Evolutionary conservation across 2,113 vertebrate species (phyloP), one percentile per base, ranked within the genome.

Genomic region (Halcyon malimbica): DNA sequence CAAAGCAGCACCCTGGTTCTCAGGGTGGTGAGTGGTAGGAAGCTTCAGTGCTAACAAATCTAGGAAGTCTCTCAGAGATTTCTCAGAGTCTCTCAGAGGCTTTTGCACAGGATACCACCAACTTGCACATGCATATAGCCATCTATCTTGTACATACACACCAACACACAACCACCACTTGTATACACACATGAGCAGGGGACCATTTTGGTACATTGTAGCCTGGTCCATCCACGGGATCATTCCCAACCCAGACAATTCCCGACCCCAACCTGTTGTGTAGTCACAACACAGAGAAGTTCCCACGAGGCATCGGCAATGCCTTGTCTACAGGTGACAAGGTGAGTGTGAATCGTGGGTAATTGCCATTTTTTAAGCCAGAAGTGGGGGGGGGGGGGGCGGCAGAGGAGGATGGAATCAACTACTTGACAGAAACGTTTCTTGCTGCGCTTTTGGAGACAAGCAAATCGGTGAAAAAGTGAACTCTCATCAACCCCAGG

Each of bases 381-480:
- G 53, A 59, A 53, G 21, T 51, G 60, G 26, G 60, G 26, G 70
- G 73, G n/a, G 88, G 89, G 35, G 70, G 73, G n/a, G 88, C 87
- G 35, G 35, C 35, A 35, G 35, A 35, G 35, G 35, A 80, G 51
- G 82, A 93, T 70, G 56, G 75, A 83, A 91, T 92, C 67, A 83
- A 90, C 71, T 60, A 44, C 88, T 83, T 11, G 0, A 93, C 59
- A 83, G 74, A 86, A 93, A 69, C 0, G 4, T 74, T 83, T 74
- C 78, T 65, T 51, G 23, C 19, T 64, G 51, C 93, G 75, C 78
- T 92, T 92, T 78, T 35, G 51, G 64, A 96, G 93, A 96, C 93
- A 95, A 93, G 83, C 50, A 95, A 96, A 96, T 59, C 33, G 85
- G 82, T 92, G 67, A 91, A 93, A 90, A 93, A 90, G 78, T 33